Evolutionary conservation across 2,888 invertebrate genomes (phyloP).

Genomic region (Sisyra nigra): DNA sequence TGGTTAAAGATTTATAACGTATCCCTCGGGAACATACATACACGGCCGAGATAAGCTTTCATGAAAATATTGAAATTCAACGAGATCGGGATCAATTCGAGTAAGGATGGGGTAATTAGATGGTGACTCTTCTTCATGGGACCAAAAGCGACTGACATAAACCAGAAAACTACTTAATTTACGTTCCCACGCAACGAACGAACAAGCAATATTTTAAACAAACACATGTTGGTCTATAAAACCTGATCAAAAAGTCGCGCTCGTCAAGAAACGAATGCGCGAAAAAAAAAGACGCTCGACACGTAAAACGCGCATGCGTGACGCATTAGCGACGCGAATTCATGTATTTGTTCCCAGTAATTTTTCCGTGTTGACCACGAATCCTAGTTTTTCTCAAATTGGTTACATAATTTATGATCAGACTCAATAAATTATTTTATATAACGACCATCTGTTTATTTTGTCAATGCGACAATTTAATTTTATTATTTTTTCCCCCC

Average conservation of each 20-base stretch:
- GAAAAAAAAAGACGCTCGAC: background rate
- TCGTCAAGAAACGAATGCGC: background rate
- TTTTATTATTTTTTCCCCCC: background rate
- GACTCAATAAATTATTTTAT: background rate
- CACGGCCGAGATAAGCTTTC: background rate
- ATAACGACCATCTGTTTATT: slow-evolving; percentile 7
- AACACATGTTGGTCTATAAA: background rate
- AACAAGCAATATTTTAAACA: background rate
- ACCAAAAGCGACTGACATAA: background rate
- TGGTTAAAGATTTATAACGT: slow-evolving; percentile 5
- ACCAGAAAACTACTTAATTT: background rate
- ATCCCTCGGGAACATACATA: background rate
- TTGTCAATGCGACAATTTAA: slow-evolving; percentile 6
- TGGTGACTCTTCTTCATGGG: background rate
- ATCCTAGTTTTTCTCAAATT: background rate
- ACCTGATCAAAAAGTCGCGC: background rate
- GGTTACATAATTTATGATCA: background rate
- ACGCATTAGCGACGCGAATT: background rate
- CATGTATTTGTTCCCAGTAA: background rate
- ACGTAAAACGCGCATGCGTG: background rate
- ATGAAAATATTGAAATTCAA: background rate
- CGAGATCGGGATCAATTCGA: background rate
- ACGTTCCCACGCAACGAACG: background rate
- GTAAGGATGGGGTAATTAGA: background rate
- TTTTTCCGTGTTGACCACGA: background rate